Conservation (phyloP, 2,888 invertebrate species). For the Lingula anatina region DNA sequence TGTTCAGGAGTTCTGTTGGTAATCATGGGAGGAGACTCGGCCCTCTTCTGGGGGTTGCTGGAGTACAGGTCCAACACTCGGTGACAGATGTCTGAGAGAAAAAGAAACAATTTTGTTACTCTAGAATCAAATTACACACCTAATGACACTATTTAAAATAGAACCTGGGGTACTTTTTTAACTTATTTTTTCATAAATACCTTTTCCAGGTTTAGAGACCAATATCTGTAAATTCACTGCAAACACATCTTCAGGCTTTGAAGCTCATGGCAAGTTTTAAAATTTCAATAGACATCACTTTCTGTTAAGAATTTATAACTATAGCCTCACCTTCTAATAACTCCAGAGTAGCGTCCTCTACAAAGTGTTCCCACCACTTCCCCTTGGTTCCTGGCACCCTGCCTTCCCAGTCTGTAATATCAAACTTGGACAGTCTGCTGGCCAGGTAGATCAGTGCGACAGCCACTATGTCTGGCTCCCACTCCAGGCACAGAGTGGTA, state of each 20-base stretch:
- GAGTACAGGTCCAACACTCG: constrained; percentile 57
- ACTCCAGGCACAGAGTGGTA: constrained; percentile 92
- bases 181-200: too few relatives aligned
- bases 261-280: too few relatives aligned
- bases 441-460: constrained; percentile 96
- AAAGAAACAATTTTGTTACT: too few relatives aligned
- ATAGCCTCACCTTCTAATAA: constrained; percentile 76
- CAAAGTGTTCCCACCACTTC: constrained; percentile 97
- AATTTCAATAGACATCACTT: too few relatives aligned
- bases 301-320: too few relatives aligned
- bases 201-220: too few relatives aligned
- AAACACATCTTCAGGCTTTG: too few relatives aligned
- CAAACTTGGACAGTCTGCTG: constrained; percentile 91
- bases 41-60: constrained; percentile 2
- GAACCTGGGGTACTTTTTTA: too few relatives aligned
- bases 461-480: constrained; percentile 96
- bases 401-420: constrained; percentile 87
- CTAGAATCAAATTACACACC: too few relatives aligned
- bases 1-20: too few relatives aligned
- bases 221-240: too few relatives aligned
- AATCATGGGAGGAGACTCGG: constrained; percentile 1
- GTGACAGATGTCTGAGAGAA: constrained; percentile 80
- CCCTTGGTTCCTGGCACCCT: constrained; percentile 61
- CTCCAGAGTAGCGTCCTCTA: constrained; percentile 90
- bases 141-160: too few relatives aligned